Conservation (phyloP, 2,797 vertebrate genomes). For the Catamblyrhynchus diadema region DNA sequence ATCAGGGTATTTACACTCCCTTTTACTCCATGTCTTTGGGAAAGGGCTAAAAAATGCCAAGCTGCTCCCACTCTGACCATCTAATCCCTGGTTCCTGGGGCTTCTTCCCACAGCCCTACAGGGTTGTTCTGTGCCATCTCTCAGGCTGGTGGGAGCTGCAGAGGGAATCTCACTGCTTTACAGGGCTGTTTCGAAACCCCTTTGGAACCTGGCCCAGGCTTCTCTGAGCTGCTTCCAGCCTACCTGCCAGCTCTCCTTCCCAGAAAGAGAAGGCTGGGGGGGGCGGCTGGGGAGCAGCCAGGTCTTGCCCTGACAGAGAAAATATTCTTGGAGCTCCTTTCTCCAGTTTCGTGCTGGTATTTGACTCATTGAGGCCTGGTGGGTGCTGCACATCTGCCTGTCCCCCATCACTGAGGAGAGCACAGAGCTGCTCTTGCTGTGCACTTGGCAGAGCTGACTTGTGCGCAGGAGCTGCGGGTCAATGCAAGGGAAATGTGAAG, state of each 20-base stretch:
- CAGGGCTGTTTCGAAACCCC: background rate
- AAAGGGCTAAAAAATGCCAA: background rate
- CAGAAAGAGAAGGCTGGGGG: background rate
- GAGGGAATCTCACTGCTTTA: background rate
- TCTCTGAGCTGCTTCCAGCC: background rate
- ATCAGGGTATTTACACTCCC: background rate
- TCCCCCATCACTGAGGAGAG: background rate
- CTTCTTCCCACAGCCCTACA: background rate
- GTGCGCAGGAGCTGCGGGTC: background rate
- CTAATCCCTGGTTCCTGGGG: background rate
- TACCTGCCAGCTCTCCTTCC: background rate
- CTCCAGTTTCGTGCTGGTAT: background rate
- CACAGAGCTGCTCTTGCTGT: background rate
- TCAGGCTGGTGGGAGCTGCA: constrained; percentile 24
- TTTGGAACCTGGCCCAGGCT: background rate
- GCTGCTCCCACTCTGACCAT: background rate
- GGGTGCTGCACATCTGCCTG: background rate
- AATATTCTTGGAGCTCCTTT: background rate
- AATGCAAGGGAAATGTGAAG: background rate
- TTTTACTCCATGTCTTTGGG: background rate
- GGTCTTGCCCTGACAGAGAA: background rate
- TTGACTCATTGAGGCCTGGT: background rate
- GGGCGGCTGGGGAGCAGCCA: background rate
- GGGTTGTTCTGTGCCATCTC: background rate
- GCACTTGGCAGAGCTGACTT: background rate